Percentiles rank a stretch among this genome's conserved stretches.
phyloP scores from a whole-genome alignment of 2,113 vertebrate genomes.

The Rhombomys opimus region DNA sequence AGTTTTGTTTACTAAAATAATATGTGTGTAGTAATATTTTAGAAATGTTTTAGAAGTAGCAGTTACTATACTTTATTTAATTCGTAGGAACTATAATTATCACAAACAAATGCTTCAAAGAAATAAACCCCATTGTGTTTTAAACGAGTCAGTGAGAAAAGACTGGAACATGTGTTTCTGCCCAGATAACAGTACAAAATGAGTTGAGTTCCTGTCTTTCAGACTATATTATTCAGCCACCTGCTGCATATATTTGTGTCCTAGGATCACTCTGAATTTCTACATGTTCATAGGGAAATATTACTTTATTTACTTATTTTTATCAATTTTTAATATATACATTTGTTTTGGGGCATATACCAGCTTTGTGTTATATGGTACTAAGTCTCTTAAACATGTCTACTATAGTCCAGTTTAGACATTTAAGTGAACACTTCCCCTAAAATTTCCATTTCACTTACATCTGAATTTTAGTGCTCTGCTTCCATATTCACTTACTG shows the following conservation, averaged over 20 bases:
- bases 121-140: constrained; percentile 61
- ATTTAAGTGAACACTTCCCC: neutral
- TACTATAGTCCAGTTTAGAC: neutral
- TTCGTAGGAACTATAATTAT: constrained; percentile 25
- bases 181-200: constrained; percentile 65
- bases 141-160: constrained; percentile 33
- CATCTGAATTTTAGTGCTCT: neutral
- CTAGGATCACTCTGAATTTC: neutral
- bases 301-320: neutral
- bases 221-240: neutral
- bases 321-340: constrained; percentile 25
- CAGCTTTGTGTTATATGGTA: neutral
- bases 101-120: constrained; percentile 50
- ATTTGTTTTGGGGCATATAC: neutral
- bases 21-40: constrained; percentile 19
- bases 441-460: constrained; percentile 47
- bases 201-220: constrained; percentile 26
- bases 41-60: constrained; percentile 42
- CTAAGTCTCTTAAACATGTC: neutral
- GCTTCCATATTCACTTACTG: neutral
- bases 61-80: constrained; percentile 37
- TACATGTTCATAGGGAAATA: neutral
- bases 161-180: constrained; percentile 55
- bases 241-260: neutral
- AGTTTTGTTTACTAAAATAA: constrained; percentile 41